These are phyloP conservation scores for Nesometra sesokonis DNA, from an alignment of 35 echinoderm and acorn worm genomes.

Conservation along the genomic window DNA sequence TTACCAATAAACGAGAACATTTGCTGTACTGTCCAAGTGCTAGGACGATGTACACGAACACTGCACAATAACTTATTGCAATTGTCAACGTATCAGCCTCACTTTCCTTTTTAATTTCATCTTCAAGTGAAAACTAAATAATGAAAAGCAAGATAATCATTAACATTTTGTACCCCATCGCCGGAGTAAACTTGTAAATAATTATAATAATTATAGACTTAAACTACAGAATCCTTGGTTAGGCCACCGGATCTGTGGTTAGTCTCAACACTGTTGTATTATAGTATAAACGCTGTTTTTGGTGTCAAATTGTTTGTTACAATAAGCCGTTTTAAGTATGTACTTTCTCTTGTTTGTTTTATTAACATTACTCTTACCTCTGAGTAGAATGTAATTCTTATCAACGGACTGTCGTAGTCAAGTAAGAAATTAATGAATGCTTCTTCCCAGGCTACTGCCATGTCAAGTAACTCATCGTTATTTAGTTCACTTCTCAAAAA, in stretches of 20 bases:
- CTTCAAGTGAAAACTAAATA: conserved; percentile 53
- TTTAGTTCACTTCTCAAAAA: conserved; percentile 36
- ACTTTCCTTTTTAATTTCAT: conserved; percentile 43
- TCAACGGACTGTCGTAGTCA: conserved; percentile 33
- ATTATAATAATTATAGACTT: too few relatives aligned
- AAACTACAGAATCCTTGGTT: too few relatives aligned
- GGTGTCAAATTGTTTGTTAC: too few relatives aligned
- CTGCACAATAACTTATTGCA: conserved; percentile 48
- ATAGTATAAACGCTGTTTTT: too few relatives aligned
- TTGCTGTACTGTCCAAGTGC: conserved; percentile 59
- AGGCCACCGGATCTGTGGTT: too few relatives aligned
- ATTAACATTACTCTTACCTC: conserved; percentile 30
- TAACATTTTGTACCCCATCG: too few relatives aligned
- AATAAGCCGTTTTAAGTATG: too few relatives aligned
- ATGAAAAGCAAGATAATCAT: not conserved
- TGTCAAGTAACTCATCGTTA: conserved; percentile 21
- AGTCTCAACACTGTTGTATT: too few relatives aligned
- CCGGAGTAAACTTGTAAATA: too few relatives aligned
- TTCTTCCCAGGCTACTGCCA: conserved; percentile 49
- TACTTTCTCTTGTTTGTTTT: too few relatives aligned
- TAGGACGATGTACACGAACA: conserved; percentile 59
- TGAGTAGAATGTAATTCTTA: conserved; percentile 50
- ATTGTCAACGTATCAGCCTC: conserved; percentile 58
- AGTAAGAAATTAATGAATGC: conserved; percentile 52
- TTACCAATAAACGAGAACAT: conserved; percentile 43